phyloP scores from a whole-genome alignment of 2,888 invertebrate species.

The Trachelus iudaicus region DNA sequence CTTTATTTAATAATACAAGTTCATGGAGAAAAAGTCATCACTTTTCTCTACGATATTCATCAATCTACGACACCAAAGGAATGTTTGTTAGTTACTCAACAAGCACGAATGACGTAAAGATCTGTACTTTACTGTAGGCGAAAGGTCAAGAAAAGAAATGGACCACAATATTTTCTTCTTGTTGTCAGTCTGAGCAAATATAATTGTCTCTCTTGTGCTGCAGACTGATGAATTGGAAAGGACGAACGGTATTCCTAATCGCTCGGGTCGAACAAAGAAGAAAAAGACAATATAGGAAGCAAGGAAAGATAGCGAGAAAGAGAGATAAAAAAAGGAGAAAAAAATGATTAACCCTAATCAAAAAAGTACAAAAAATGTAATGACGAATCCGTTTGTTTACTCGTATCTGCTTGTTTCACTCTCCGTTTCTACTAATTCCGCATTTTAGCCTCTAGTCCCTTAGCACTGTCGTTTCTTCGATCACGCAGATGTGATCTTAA shows the following conservation, averaged over 20 bases:
- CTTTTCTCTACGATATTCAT: too few relatives aligned
- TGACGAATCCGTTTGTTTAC: conserved; percentile 36
- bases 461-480: conserved; percentile 53
- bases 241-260: not conserved
- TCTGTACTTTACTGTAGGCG: not conserved
- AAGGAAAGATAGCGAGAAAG: not conserved
- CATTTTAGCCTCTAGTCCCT: conserved; percentile 59
- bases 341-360: conserved; percentile 57
- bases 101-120: not conserved
- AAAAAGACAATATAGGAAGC: not conserved
- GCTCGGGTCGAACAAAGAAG: not conserved
- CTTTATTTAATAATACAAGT: too few relatives aligned
- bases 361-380: conserved; percentile 61
- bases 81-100: not conserved
- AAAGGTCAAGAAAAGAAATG: not conserved
- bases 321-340: not conserved
- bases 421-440: conserved; percentile 48
- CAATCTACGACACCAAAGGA: not conserved
- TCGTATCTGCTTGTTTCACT: conserved; percentile 48
- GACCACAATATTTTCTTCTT: not conserved
- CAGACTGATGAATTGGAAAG: not conserved
- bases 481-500: conserved; percentile 41
- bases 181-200: not conserved
- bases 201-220: not conserved
- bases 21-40: too few relatives aligned